Percentiles rank a stretch among this genome's conserved stretches.
Evolutionary conservation across 2,797 vertebrate species (phyloP).

Genomic region (Alauda arvensis): DNA sequence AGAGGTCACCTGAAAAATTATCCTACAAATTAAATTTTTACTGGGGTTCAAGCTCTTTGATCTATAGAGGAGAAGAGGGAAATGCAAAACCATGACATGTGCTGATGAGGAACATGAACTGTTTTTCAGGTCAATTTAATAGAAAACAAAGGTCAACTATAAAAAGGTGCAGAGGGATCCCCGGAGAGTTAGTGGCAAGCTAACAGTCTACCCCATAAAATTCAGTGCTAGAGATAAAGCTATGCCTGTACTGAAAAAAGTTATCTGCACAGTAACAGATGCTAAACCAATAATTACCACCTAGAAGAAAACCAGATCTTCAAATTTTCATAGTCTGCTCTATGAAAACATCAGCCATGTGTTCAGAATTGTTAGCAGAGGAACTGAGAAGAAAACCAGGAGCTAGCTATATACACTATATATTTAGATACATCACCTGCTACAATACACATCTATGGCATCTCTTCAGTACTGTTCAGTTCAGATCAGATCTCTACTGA

Average conservation of each 20-base stretch:
- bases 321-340: neutral
- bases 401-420: neutral
- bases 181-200: neutral
- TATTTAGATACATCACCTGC: neutral
- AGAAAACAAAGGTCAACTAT: neutral
- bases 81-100: neutral
- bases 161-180: neutral
- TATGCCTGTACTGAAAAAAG: neutral
- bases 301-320: neutral
- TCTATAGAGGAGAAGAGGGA: neutral
- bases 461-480: neutral
- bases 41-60: neutral
- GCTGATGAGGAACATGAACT: neutral
- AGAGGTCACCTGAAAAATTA: neutral
- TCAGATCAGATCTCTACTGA: neutral
- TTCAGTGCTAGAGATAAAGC: neutral
- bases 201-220: neutral
- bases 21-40: neutral
- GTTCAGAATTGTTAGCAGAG: neutral
- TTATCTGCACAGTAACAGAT: neutral
- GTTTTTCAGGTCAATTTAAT: conserved; percentile 8
- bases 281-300: neutral
- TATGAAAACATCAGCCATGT: neutral
- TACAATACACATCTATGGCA: neutral
- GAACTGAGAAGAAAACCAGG: neutral